Conservation (phyloP, 2,113 vertebrate genomes). For the Tautogolabrus adspersus region DNA sequence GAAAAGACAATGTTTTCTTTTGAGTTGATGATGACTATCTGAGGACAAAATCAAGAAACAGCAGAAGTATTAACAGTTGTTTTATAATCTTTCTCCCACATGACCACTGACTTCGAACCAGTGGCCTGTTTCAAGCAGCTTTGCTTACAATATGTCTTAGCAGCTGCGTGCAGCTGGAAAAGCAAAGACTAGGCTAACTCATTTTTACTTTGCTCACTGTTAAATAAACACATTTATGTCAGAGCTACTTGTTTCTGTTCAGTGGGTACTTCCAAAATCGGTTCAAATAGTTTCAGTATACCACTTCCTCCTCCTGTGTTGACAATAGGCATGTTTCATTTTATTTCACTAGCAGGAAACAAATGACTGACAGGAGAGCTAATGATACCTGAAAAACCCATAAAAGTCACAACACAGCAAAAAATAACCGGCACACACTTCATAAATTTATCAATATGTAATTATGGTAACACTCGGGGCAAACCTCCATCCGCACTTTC, state of each 20-base stretch:
- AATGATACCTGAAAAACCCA: constrained; percentile 64
- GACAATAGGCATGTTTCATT: constrained; percentile 52
- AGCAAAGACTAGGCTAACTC: constrained; percentile 18
- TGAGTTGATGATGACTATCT: no score
- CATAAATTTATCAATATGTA: constrained; percentile 79
- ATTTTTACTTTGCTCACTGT: constrained; percentile 8
- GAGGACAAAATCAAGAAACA: no score
- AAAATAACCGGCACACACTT: constrained; percentile 71
- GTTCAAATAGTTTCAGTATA: constrained; percentile 49
- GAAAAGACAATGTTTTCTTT: no score
- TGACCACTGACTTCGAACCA: neutral
- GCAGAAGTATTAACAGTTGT: no score
- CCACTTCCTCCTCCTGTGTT: constrained; percentile 52
- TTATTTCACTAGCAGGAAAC: constrained; percentile 42
- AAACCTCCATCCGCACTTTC: constrained; percentile 36
- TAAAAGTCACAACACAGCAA: constrained; percentile 63
- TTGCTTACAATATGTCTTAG: constrained; percentile 3
- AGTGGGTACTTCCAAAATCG: constrained; percentile 16
- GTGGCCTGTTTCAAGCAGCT: neutral
- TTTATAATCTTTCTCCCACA: neutral
- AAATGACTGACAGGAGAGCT: constrained; percentile 58
- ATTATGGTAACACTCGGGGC: constrained; percentile 71
- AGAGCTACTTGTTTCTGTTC: constrained; percentile 40
- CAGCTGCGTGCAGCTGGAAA: constrained; percentile 47
- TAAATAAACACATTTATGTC: constrained; percentile 54